Base-by-base conservation (phyloP, 2,888 invertebrate species). In the Diarsia mendica region DNA sequence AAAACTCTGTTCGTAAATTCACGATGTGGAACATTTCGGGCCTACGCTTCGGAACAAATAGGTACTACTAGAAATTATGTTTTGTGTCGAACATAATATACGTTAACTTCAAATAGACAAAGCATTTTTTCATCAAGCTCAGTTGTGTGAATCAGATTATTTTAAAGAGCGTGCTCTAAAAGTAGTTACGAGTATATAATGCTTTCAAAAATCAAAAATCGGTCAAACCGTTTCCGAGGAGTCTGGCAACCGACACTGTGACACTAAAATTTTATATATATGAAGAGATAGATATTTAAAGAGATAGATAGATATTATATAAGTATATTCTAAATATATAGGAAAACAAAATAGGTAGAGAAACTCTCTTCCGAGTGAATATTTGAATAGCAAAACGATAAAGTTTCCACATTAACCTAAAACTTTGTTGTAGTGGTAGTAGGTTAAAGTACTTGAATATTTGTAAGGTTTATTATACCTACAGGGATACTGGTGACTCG, bases 1-100 rank as follows among this genome's bases (percentile, higher is more conserved):
- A 64, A 82, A 79, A 72, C 53, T 49, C 67, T 77, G 79, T 84
- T 75, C 72, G 73, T 75, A 39, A 39, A 85, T 82, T 82, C 79
- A 82, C 72, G 71, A 64, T 75, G 75, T 74, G 65, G 77, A 77
- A 48, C 67, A 74, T 72, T 70, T 72, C 67, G 49, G 61, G 67
- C 44, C 67, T 75, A 75, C 46, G 63, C 72, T 64, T 73, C 65
- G 44, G 66, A 74, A 87, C 75, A 77, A 79, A 83, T 76, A n/a
- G n/a, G n/a, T n/a, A 66, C 77, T 79, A 72, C 20, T 75, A 72
- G 58, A 78, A 85, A 77, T 70, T 82, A 77, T 79, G 71, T 79
- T 83, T 67, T 70, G 74, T 79, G 74, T 65, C 60, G 44, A 77
- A 65, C 75, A 20, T 48, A 70, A 70, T 39, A 39, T 72, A 78